phyloP scores from a whole-genome alignment of 2,113 vertebrate genomes.

The Aptenodytes forsteri region DNA sequence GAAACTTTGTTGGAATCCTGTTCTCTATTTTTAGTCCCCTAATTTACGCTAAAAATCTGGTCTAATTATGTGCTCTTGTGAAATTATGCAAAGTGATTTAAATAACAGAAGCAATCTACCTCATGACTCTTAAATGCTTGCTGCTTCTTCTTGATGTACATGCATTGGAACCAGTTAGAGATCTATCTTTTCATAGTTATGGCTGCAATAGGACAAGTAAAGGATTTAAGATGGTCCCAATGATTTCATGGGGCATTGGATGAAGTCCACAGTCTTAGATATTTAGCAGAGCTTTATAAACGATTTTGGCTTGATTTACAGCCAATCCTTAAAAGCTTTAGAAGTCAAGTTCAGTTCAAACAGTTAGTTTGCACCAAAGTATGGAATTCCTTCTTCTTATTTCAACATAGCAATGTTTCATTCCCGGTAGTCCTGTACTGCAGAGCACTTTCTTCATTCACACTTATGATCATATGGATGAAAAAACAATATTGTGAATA shows the following conservation, averaged over 20 bases:
- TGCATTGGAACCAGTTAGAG: not conserved
- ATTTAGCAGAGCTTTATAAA: not conserved
- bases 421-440: not conserved
- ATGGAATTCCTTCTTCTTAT: not conserved
- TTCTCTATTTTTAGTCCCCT: constrained; percentile 20
- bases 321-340: constrained; percentile 5
- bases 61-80: constrained; percentile 16
- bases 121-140: not conserved
- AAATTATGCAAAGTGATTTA: constrained; percentile 23
- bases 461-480: not conserved
- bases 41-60: constrained; percentile 19
- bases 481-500: not conserved
- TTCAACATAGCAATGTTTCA: not conserved
- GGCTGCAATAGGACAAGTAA: not conserved
- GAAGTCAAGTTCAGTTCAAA: constrained; percentile 28
- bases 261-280: not conserved
- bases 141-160: not conserved
- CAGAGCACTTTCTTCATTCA: not conserved
- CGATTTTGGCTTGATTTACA: not conserved
- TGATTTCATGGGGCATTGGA: not conserved
- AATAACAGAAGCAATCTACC: not conserved
- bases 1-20: not conserved
- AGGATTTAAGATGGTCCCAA: not conserved
- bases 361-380: not conserved
- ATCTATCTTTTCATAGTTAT: not conserved